phyloP scores from a whole-genome alignment of 2,113 vertebrate genomes.

The Equus quagga region DNA sequence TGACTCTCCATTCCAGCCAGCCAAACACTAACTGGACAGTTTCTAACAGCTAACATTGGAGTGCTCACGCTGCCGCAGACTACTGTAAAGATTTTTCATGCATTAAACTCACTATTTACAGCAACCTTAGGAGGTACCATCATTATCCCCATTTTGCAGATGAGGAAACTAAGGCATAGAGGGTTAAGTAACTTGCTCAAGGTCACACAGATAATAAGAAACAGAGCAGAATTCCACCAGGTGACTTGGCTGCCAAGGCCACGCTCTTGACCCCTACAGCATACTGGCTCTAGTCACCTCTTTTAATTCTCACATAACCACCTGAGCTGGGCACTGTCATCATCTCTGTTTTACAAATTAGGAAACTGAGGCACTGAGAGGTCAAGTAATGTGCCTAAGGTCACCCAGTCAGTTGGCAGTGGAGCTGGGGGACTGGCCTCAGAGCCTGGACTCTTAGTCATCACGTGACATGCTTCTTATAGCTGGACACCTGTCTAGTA shows the following conservation, averaged over 20 bases:
- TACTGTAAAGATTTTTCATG: background rate
- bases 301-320: background rate
- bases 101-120: background rate
- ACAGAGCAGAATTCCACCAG: background rate
- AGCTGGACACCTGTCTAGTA: background rate
- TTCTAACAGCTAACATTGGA: accelerated
- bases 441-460: background rate
- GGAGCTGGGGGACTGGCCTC: background rate
- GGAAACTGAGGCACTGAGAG: background rate
- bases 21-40: background rate
- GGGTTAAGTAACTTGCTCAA: background rate
- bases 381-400: background rate
- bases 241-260: background rate
- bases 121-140: background rate
- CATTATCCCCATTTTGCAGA: background rate
- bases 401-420: background rate
- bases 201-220: background rate
- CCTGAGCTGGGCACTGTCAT: background rate
- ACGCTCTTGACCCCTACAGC: background rate
- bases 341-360: background rate
- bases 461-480: background rate
- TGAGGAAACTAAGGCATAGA: background rate
- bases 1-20: background rate
- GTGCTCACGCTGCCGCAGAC: background rate
- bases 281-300: background rate